A percentile compares a stretch with the other conserved stretches of the same genome.
Conservation (phyloP, 1,140 invertebrate species). For the Drosophila bifasciata region DNA sequence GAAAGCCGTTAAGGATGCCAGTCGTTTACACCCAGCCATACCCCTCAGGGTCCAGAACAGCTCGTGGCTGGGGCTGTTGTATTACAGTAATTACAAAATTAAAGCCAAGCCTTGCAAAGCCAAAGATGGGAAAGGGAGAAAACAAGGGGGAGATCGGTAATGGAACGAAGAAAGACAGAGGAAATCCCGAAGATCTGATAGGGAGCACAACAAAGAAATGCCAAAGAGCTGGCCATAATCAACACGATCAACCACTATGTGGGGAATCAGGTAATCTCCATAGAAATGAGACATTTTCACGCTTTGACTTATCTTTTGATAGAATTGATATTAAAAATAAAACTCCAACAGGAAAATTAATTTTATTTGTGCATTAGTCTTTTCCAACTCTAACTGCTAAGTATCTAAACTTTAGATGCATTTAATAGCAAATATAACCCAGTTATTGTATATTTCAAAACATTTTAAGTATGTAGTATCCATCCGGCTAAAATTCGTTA, state of each 20-base stretch:
- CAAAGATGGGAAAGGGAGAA: not conserved
- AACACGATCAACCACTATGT: slow-evolving; percentile 50
- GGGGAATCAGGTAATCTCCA: slow-evolving; percentile 19
- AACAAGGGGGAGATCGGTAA: not conserved
- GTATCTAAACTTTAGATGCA: too few species aligned
- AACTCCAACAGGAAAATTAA: too few species aligned
- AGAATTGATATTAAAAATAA: too few species aligned
- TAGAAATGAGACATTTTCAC: not conserved
- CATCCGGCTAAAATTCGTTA: too few species aligned
- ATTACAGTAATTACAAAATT: slow-evolving; percentile 80
- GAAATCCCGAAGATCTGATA: slow-evolving; percentile 34
- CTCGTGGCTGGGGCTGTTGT: slow-evolving; percentile 62
- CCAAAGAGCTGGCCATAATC: slow-evolving; percentile 30
- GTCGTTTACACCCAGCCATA: slow-evolving; percentile 56
- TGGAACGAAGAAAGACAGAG: slow-evolving; percentile 11
- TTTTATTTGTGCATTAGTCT: too few species aligned
- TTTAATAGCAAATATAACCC: too few species aligned
- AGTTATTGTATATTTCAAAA: too few species aligned
- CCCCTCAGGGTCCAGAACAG: slow-evolving; percentile 10
- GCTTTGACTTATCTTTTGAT: too few species aligned
- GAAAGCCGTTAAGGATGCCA: slow-evolving; percentile 66
- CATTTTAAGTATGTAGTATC: too few species aligned
- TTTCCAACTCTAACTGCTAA: too few species aligned
- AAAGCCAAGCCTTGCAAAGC: slow-evolving; percentile 38
- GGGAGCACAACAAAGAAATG: slow-evolving; percentile 11